These are phyloP conservation scores for Triplophysa dalaica DNA, from an alignment of 2,113 vertebrate species.

Conservation along the genomic window DNA sequence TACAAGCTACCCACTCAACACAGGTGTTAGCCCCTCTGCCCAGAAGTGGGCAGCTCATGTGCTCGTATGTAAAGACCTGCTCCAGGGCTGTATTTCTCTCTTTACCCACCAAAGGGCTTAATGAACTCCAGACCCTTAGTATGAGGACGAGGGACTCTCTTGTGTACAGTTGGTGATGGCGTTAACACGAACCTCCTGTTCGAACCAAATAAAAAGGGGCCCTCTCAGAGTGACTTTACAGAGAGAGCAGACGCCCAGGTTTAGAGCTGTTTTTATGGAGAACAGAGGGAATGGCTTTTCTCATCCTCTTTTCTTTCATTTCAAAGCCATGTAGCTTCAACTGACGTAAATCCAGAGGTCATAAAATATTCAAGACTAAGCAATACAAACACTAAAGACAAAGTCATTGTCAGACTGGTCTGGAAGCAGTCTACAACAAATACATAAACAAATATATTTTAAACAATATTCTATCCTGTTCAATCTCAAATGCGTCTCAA, in stretches of 20 bases:
- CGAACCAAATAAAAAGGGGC: slow-evolving; percentile 61
- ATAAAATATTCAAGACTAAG: not conserved
- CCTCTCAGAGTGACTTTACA: slow-evolving; percentile 45
- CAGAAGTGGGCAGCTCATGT: not conserved
- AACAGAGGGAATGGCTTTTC: slow-evolving; percentile 20
- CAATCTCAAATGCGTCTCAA: not conserved
- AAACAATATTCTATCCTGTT: not conserved
- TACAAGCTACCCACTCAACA: slow-evolving; percentile 6
- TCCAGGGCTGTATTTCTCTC: slow-evolving; percentile 1
- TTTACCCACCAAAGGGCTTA: slow-evolving; percentile 45
- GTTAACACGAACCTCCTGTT: slow-evolving; percentile 62
- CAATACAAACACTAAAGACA: not conserved
- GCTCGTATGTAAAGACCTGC: slow-evolving; percentile 12
- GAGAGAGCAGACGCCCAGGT: slow-evolving; percentile 37
- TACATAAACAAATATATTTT: not conserved
- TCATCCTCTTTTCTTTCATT: slow-evolving; percentile 39
- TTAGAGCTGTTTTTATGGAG: slow-evolving; percentile 33
- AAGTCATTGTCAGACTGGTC: not conserved
- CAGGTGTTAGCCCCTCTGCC: slow-evolving; percentile 29
- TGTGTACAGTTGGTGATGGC: slow-evolving; percentile 52
- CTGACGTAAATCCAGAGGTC: not conserved
- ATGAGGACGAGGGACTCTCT: slow-evolving; percentile 49
- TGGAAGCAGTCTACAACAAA: not conserved
- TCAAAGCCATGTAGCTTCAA: slow-evolving; percentile 1
- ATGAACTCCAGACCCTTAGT: slow-evolving; percentile 55